A percentile compares a stretch with the other conserved stretches of the same genome.
These are phyloP conservation scores for Lepus oiostolus DNA, from an alignment of 2,797 vertebrate genomes.

Conservation along the genomic window DNA sequence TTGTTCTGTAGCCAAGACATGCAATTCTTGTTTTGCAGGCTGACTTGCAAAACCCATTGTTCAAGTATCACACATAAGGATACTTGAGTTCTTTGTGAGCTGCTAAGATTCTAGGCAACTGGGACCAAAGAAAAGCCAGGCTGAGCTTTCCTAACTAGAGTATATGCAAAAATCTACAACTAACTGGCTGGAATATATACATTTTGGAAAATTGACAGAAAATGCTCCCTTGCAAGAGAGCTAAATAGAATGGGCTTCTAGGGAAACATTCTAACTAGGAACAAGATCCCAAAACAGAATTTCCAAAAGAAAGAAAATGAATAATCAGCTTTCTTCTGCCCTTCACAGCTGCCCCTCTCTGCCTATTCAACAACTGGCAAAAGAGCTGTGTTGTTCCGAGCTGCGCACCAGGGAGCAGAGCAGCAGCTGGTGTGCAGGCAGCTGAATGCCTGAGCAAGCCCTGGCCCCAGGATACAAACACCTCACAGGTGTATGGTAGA, in stretches of 20 bases:
- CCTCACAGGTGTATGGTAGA: slow-evolving; percentile 42
- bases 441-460: slow-evolving; percentile 43
- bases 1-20: background rate
- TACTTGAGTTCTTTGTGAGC: slow-evolving; percentile 34
- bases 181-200: slow-evolving; percentile 54
- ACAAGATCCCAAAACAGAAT: slow-evolving; percentile 78
- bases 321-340: slow-evolving; percentile 77
- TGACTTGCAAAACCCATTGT: background rate
- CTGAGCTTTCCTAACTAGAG: slow-evolving; percentile 40
- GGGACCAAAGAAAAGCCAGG: slow-evolving; percentile 12
- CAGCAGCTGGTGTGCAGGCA: slow-evolving; percentile 64
- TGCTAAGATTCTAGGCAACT: slow-evolving; percentile 51
- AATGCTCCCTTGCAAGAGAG: slow-evolving; percentile 67
- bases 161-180: slow-evolving; percentile 34
- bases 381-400: slow-evolving; percentile 67
- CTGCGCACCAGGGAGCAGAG: slow-evolving; percentile 7
- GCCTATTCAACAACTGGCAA: slow-evolving; percentile 35
- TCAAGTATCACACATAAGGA: background rate
- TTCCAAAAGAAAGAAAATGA: slow-evolving; percentile 74
- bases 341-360: slow-evolving; percentile 76
- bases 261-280: slow-evolving; percentile 72
- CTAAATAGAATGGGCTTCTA: slow-evolving; percentile 75
- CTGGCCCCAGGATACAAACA: slow-evolving; percentile 42
- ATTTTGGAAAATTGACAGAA: slow-evolving; percentile 75
- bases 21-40: background rate